phyloP scores from a whole-genome alignment of 2,113 vertebrate species.

The Ciconia boyciana region DNA sequence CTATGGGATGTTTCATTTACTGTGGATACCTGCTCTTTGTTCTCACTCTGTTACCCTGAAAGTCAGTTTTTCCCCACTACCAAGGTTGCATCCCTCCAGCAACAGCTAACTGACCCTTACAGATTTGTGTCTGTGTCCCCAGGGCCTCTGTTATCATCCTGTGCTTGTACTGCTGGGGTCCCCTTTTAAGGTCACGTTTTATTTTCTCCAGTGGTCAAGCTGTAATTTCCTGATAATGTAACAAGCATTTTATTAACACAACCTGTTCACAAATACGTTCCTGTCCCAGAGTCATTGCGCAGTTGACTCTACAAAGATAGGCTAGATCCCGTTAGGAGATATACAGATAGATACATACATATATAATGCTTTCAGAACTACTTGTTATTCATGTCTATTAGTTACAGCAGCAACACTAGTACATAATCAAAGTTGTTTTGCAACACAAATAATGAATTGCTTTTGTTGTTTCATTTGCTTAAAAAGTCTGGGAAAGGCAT shows the following conservation, averaged over 20 bases:
- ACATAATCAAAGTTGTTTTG: background rate
- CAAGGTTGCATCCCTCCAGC: background rate
- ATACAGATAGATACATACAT: background rate
- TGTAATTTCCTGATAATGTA: background rate
- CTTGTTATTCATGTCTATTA: background rate
- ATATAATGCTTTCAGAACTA: background rate
- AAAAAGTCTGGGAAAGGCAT: background rate
- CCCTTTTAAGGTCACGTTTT: background rate
- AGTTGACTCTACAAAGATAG: background rate
- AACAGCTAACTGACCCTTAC: background rate
- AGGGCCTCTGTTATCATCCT: background rate
- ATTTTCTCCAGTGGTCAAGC: background rate
- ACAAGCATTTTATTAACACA: background rate
- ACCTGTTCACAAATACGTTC: accelerated
- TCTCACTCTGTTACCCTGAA: background rate
- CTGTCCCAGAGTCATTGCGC: background rate
- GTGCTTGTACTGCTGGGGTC: background rate
- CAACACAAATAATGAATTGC: background rate
- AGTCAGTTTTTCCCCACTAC: background rate
- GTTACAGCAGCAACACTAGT: background rate
- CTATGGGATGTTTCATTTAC: background rate
- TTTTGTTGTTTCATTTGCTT: background rate
- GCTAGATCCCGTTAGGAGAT: background rate
- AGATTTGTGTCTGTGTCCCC: background rate
- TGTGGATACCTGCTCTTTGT: background rate